Percentiles rank a stretch among this genome's conserved stretches.
phyloP scores from a whole-genome alignment of 2,888 invertebrate genomes.

The Phalangium opilio region DNA sequence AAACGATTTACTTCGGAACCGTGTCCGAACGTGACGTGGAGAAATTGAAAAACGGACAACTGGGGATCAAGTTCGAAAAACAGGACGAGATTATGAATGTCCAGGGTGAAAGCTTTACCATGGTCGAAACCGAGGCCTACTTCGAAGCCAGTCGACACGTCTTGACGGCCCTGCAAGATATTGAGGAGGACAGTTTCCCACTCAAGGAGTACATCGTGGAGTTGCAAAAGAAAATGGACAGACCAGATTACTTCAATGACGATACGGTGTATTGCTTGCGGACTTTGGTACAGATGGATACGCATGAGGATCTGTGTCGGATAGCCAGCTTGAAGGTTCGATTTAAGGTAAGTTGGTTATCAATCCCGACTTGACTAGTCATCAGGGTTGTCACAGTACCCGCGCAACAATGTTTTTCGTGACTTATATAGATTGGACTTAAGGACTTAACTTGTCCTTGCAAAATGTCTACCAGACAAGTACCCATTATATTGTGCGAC shows the following conservation, averaged over 20 bases:
- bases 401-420: too few relatives aligned
- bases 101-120: slow-evolving; percentile 34
- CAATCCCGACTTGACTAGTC: too few relatives aligned
- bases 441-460: too few relatives aligned
- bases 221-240: slow-evolving; percentile 26
- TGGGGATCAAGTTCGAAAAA: slow-evolving; percentile 25
- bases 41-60: slow-evolving; percentile 40
- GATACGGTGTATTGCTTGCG: slow-evolving; percentile 11
- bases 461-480: too few relatives aligned
- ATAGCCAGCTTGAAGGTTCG: too few relatives aligned
- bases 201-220: slow-evolving; percentile 51
- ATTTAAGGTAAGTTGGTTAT: too few relatives aligned
- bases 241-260: slow-evolving; percentile 33
- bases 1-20: slow-evolving; percentile 49
- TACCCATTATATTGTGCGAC: slow-evolving; percentile 16
- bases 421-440: too few relatives aligned
- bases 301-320: too few relatives aligned
- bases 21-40: slow-evolving; percentile 43
- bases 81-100: not conserved
- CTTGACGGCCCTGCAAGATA: slow-evolving; percentile 47
- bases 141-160: slow-evolving; percentile 68
- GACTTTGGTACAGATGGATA: slow-evolving; percentile 5
- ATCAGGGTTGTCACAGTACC: slow-evolving; percentile 6
- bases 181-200: slow-evolving; percentile 43
- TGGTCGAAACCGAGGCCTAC: slow-evolving; percentile 62